These are phyloP conservation scores for Drosophila pseudotalamancana DNA, from an alignment of 2,888 invertebrate species.

Conservation along the genomic window DNA sequence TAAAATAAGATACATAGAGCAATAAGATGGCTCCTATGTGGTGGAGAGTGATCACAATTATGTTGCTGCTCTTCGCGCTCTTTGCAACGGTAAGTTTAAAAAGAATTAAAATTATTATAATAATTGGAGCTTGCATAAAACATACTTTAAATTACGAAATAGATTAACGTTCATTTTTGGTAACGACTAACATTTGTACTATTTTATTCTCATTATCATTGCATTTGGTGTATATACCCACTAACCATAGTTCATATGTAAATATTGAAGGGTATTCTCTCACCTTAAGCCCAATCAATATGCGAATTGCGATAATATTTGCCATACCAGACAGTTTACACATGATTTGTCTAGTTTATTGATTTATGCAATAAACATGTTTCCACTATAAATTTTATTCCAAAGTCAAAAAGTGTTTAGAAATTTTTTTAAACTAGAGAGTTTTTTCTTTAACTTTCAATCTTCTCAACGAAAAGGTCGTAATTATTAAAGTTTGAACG, in stretches of 20 bases:
- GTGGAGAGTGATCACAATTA: slow-evolving; percentile 57
- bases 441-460: no score
- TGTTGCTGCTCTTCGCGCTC: slow-evolving; percentile 60
- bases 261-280: background rate
- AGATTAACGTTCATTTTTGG: background rate
- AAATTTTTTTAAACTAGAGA: no score
- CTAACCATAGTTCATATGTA: background rate
- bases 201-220: background rate
- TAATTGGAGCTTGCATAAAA: background rate
- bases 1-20: background rate
- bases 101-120: background rate
- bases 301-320: slow-evolving; percentile 7
- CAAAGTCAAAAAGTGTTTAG: no score
- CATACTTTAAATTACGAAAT: background rate
- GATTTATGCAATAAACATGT: slow-evolving; percentile 5
- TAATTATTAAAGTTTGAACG: no score
- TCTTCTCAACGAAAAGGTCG: no score
- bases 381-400: background rate
- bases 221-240: background rate
- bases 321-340: slow-evolving; percentile 1
- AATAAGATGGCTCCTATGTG: slow-evolving; percentile 55
- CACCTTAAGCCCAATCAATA: slow-evolving; percentile 8
- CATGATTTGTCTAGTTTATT: slow-evolving; percentile 6
- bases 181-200: slow-evolving; percentile 3
- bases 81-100: slow-evolving; percentile 59